A percentile compares a stretch with the other conserved stretches of the same genome.
Evolutionary conservation across 2,888 invertebrate species (phyloP).

Genomic region (Blastobasis lacticolella): DNA sequence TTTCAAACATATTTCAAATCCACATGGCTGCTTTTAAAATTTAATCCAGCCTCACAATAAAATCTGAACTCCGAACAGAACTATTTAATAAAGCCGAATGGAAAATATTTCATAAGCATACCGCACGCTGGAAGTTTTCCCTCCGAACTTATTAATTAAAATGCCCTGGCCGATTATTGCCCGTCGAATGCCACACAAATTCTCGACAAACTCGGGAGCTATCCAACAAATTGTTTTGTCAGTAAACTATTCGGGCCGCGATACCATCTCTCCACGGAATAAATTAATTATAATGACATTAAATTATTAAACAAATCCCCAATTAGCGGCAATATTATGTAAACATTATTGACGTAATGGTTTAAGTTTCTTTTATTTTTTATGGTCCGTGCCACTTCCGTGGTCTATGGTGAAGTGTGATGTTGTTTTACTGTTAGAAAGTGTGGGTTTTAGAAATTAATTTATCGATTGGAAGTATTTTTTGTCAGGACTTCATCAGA

Average conservation of each 20-base stretch:
- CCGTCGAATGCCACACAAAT: conserved; percentile 36
- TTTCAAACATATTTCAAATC: no score
- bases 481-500: no score
- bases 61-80: no score
- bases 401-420: no score
- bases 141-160: conserved; percentile 48
- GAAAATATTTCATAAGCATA: background rate
- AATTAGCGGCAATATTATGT: conserved; percentile 39
- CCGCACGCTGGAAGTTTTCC: conserved; percentile 5
- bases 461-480: no score
- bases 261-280: conserved; percentile 48
- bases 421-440: no score
- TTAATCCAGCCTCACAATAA: no score
- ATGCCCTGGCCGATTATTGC: conserved; percentile 35
- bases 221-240: conserved; percentile 55
- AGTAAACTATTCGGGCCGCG: conserved; percentile 44
- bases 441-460: background rate
- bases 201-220: conserved; percentile 32
- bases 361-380: background rate
- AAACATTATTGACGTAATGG: conserved; percentile 18
- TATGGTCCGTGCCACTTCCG: no score
- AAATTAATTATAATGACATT: conserved; percentile 56
- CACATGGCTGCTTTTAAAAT: no score
- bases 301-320: conserved; percentile 41
- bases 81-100: background rate